These are phyloP conservation scores for Ageneiosus marmoratus DNA, from an alignment of 2,113 vertebrate species.

Conservation along the genomic window DNA sequence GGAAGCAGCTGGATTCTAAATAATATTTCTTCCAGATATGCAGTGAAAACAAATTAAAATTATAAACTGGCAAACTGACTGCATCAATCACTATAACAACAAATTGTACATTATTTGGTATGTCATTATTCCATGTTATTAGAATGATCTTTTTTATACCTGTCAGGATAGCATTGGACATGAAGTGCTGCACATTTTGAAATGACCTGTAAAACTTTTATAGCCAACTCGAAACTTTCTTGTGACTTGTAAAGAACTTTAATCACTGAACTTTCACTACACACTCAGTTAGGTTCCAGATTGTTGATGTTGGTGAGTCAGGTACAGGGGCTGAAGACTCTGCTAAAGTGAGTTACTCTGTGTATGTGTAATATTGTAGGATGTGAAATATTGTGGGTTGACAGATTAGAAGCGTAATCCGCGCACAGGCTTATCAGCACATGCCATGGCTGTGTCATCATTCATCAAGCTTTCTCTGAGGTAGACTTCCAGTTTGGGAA, in stretches of 20 bases:
- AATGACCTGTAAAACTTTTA: not conserved
- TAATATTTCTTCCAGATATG: not conserved
- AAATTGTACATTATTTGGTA: not conserved
- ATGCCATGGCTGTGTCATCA: slow-evolving; percentile 49
- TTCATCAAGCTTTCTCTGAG: slow-evolving; percentile 41
- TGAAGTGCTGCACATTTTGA: not conserved
- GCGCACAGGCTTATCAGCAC: slow-evolving; percentile 52
- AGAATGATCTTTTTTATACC: not conserved
- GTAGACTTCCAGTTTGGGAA: slow-evolving; percentile 44
- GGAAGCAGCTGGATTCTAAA: not conserved
- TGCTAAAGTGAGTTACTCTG: slow-evolving; percentile 35
- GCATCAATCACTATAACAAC: not conserved
- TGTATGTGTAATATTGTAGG: slow-evolving; percentile 35
- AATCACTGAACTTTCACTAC: slow-evolving; percentile 5
- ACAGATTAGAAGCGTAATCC: slow-evolving; percentile 52
- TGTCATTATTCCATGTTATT: not conserved
- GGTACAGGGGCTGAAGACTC: slow-evolving; percentile 10
- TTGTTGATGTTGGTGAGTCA: slow-evolving; percentile 24
- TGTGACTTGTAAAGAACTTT: slow-evolving; percentile 8
- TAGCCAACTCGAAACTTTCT: slow-evolving; percentile 1
- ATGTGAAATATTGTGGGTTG: slow-evolving; percentile 40
- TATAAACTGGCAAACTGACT: not conserved
- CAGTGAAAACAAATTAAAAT: not conserved
- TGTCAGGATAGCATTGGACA: not conserved
- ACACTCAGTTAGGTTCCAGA: not conserved